These are phyloP conservation scores for Nebria salina DNA, from an alignment of 2,888 invertebrate species.

Conservation along the genomic window DNA sequence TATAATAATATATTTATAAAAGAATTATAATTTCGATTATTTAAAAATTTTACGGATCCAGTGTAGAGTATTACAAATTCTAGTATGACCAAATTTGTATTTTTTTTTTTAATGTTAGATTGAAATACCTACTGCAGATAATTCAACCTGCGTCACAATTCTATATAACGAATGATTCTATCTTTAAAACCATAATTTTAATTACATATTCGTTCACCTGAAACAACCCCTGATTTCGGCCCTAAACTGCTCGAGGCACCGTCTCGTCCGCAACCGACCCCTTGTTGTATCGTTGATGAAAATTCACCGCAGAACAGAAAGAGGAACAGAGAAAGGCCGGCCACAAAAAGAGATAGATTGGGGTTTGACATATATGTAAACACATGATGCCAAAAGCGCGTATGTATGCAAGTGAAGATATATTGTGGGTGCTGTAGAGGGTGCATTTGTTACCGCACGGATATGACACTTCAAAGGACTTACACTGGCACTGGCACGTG, in stretches of 20 bases:
- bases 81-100: too few species aligned
- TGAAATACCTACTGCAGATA: too few species aligned
- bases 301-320: not conserved
- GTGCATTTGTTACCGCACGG: not conserved
- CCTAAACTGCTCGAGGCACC: not conserved
- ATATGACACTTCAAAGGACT: constrained; percentile 15
- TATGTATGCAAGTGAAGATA: not conserved
- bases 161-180: not conserved
- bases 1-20: too few species aligned
- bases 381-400: not conserved
- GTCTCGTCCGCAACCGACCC: not conserved
- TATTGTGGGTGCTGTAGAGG: not conserved
- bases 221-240: not conserved
- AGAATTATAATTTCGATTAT: too few species aligned
- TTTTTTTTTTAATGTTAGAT: too few species aligned
- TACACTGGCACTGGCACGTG: not conserved
- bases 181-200: not conserved
- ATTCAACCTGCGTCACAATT: not conserved
- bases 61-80: too few species aligned
- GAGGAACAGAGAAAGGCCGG: not conserved
- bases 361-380: not conserved
- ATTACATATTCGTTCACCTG: constrained; percentile 1
- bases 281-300: not conserved
- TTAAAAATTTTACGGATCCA: too few species aligned
- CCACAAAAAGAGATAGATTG: not conserved